Evolutionary conservation across 2,113 vertebrate species (phyloP).

Genomic region (Pristiophorus japonicus): DNA sequence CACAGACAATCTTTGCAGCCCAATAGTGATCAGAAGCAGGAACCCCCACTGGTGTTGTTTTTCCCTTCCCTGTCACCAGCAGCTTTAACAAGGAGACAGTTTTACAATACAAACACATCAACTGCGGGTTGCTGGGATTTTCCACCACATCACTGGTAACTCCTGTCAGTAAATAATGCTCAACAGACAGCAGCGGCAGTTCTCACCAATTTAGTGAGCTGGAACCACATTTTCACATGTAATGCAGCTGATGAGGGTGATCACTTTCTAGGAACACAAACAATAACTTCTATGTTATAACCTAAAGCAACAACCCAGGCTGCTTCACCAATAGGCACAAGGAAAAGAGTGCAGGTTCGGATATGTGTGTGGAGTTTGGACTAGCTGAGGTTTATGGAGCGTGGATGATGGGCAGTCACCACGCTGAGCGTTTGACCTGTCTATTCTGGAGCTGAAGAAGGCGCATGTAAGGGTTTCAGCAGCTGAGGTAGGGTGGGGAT

Average conservation of each 20-base stretch:
- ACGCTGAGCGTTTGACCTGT: background rate
- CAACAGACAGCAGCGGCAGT: background rate
- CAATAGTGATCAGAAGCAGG: background rate
- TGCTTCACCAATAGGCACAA: background rate
- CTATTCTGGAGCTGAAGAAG: background rate
- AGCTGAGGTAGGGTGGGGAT: background rate
- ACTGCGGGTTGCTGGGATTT: background rate
- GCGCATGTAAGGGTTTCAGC: background rate
- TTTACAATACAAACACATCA: background rate
- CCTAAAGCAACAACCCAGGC: background rate
- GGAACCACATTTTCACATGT: background rate
- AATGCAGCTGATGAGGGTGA: background rate
- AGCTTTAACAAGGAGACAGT: background rate
- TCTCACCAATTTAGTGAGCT: background rate
- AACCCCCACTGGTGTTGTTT: background rate
- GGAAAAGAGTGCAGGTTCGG: background rate
- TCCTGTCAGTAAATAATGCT: background rate
- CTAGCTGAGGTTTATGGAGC: background rate
- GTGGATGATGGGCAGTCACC: background rate
- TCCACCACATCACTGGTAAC: background rate
- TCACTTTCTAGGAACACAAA: background rate
- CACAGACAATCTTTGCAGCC: background rate
- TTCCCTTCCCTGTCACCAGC: background rate
- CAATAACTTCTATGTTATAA: background rate
- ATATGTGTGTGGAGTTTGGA: background rate